phyloP scores from a whole-genome alignment of 2,113 vertebrate species.

The Charina bottae region DNA sequence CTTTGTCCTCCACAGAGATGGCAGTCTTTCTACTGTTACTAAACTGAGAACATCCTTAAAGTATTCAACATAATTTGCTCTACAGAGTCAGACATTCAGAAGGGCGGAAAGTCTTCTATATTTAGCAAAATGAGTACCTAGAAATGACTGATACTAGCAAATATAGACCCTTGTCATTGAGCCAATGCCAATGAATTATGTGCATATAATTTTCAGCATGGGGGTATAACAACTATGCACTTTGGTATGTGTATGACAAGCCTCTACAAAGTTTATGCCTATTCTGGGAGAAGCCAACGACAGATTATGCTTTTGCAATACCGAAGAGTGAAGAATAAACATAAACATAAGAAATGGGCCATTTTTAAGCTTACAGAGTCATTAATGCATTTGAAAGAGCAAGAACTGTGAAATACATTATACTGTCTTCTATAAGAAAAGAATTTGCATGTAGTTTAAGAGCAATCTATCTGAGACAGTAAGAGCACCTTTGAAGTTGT shows the following conservation, averaged over 20 bases:
- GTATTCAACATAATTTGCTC: slow-evolving; percentile 23
- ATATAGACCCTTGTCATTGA: slow-evolving; percentile 37
- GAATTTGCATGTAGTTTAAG: neutral
- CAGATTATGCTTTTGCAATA: neutral
- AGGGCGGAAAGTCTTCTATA: slow-evolving; percentile 52
- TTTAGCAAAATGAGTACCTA: slow-evolving; percentile 50
- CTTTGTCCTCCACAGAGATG: neutral
- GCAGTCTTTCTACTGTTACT: neutral
- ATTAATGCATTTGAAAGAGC: slow-evolving; percentile 19
- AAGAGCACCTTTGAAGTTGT: neutral
- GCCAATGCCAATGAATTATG: slow-evolving; percentile 21
- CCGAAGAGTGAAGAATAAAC: slow-evolving; percentile 35
- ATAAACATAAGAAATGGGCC: slow-evolving; percentile 35
- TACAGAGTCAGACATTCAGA: slow-evolving; percentile 32
- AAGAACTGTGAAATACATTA: neutral
- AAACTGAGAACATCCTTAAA: slow-evolving; percentile 21
- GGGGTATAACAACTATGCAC: accelerated
- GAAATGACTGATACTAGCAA: slow-evolving; percentile 42
- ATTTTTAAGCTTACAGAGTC: slow-evolving; percentile 33
- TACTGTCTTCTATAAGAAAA: neutral
- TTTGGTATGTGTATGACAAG: neutral
- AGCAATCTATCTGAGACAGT: neutral
- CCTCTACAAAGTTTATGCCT: slow-evolving; percentile 21
- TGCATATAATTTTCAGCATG: slow-evolving; percentile 35
- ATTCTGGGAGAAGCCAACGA: slow-evolving; percentile 21